Percentiles rank a stretch among this genome's conserved stretches.
phyloP scores from a whole-genome alignment of 1,140 invertebrate genomes.

The Mycetomoellerius zeteki region DNA sequence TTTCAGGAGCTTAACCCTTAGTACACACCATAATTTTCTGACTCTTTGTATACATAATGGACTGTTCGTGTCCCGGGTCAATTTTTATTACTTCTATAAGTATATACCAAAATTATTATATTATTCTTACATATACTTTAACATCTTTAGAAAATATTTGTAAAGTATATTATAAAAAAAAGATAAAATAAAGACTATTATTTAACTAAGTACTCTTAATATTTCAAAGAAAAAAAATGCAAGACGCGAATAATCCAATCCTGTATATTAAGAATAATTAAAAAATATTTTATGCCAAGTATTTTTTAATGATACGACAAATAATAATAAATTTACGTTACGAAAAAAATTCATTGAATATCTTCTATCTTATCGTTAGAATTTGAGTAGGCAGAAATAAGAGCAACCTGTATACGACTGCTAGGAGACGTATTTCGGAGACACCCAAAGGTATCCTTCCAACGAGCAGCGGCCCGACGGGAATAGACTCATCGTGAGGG shows the following conservation, averaged over 20 bases:
- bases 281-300: not conserved
- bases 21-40: no score
- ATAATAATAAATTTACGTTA: not conserved
- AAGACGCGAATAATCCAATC: no score
- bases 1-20: not conserved
- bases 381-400: conserved; percentile 6
- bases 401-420: not conserved
- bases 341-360: not conserved
- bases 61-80: no score
- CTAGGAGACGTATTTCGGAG: not conserved
- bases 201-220: no score
- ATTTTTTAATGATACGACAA: not conserved
- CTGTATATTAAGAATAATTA: not conserved
- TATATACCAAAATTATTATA: no score
- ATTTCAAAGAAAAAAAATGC: no score
- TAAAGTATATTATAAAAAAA: no score
- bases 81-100: no score
- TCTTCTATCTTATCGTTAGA: not conserved
- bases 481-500: conserved; percentile 23
- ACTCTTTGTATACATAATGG: no score
- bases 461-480: conserved; percentile 13
- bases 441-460: not conserved
- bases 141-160: no score
- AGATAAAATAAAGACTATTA: no score
- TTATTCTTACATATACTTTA: no score